These are phyloP conservation scores for Drosophila rubida DNA, from an alignment of 2,888 invertebrate species.

Conservation along the genomic window DNA sequence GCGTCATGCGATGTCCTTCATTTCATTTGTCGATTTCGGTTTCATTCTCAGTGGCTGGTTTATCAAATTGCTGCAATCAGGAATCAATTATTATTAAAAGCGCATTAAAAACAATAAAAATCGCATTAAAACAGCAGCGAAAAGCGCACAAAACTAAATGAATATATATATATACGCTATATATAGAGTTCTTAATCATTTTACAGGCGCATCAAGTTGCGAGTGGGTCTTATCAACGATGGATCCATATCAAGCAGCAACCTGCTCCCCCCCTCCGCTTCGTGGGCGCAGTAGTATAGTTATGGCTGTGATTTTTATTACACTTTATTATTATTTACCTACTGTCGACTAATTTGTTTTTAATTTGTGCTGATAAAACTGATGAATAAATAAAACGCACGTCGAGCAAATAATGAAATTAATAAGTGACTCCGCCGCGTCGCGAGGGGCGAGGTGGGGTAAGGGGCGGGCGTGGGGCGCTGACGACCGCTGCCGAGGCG, in stretches of 20 bases:
- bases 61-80: constrained; percentile 64
- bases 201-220: constrained; percentile 50
- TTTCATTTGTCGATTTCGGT: constrained; percentile 19
- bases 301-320: constrained; percentile 72
- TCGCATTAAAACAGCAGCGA: constrained; percentile 52
- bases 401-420: constrained; percentile 72
- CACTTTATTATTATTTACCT: constrained; percentile 79
- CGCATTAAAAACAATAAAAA: constrained; percentile 76
- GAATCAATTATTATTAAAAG: constrained; percentile 77
- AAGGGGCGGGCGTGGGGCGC: too few species aligned
- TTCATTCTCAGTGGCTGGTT: constrained; percentile 9
- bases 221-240: constrained; percentile 56
- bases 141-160: constrained; percentile 7
- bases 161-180: not conserved
- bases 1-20: constrained; percentile 31
- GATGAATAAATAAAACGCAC: constrained; percentile 73
- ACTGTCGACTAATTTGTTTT: constrained; percentile 81
- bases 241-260: constrained; percentile 30
- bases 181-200: constrained; percentile 59
- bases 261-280: not conserved
- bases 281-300: too few species aligned
- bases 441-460: too few species aligned
- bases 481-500: too few species aligned
- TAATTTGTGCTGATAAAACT: constrained; percentile 80
- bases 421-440: constrained; percentile 53